Conservation (phyloP, 2,888 invertebrate species). For the Eilema depressum region DNA sequence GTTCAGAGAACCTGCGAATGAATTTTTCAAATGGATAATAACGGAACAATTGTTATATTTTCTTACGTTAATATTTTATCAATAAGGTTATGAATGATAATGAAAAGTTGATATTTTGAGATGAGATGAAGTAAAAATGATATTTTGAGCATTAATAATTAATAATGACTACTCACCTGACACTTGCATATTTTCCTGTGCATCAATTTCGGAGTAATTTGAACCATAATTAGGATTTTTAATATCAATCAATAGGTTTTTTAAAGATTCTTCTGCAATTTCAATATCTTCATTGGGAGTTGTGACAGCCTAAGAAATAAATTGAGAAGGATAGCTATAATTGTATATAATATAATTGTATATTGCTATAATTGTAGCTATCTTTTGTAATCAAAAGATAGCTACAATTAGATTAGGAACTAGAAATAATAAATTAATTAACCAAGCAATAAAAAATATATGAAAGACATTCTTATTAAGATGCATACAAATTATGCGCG, state of each 20-base stretch:
- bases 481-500: too few relatives aligned
- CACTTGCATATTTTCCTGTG: constrained; percentile 23
- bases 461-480: too few relatives aligned
- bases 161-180: constrained; percentile 29
- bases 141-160: not conserved
- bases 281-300: constrained; percentile 66
- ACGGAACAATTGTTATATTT: not conserved
- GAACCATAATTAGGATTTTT: constrained; percentile 55
- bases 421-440: too few relatives aligned
- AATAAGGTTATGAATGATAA: not conserved
- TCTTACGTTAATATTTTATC: not conserved
- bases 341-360: too few relatives aligned
- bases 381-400: too few relatives aligned
- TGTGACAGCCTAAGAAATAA: constrained; percentile 51
- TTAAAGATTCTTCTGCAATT: constrained; percentile 63
- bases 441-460: too few relatives aligned
- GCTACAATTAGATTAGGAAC: too few relatives aligned
- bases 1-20: constrained; percentile 2
- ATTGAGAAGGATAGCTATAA: not conserved
- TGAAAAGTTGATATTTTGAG: not conserved
- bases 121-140: too few relatives aligned
- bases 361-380: too few relatives aligned
- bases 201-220: constrained; percentile 43
- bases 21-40: not conserved
- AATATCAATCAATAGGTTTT: constrained; percentile 69